Conservation (phyloP, 2,113 vertebrate species). For the Merops nubicus region DNA sequence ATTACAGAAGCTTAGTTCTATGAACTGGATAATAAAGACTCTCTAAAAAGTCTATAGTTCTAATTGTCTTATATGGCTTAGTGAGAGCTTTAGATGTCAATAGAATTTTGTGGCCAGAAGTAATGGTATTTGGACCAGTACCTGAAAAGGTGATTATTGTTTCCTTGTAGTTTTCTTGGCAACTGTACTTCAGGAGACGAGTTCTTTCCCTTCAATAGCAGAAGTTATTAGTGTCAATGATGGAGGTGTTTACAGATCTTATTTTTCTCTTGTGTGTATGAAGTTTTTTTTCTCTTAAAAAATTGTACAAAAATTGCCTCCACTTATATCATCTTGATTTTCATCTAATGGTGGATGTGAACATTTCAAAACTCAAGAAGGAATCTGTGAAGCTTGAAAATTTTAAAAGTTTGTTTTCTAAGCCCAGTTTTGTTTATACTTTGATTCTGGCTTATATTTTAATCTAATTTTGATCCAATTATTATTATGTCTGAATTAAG, state of each 20-base stretch:
- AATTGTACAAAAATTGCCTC: not conserved
- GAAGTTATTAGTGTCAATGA: not conserved
- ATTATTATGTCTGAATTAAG: not conserved
- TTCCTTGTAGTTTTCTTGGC: not conserved
- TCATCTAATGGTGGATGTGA: not conserved
- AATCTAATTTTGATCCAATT: not conserved
- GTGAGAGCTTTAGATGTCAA: not conserved
- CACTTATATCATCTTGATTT: not conserved
- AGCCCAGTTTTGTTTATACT: not conserved
- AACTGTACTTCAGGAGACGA: not conserved
- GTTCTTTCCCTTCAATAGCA: not conserved
- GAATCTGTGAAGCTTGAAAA: not conserved
- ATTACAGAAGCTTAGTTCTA: not conserved
- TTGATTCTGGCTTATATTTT: not conserved
- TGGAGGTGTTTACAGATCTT: not conserved
- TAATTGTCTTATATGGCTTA: not conserved
- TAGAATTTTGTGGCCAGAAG: not conserved
- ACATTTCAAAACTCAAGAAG: not conserved
- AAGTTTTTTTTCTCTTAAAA: not conserved
- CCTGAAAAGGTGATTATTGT: not conserved
- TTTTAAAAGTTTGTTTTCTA: not conserved
- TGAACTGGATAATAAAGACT: not conserved
- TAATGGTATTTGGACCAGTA: not conserved
- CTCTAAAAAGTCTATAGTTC: not conserved
- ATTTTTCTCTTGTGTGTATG: not conserved